These are phyloP conservation scores for rat (Rattus norvegicus) DNA, from an alignment of 2,113 vertebrate genomes.

Conservation along the genomic window GRCr8 NC_086034.1:58708501-58709000, in stretches of 20 bases:
- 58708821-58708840: neutral
- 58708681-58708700: neutral
- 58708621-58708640: neutral
- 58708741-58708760: neutral
- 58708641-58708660: neutral
- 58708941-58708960: neutral
- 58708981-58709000: neutral
- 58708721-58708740: neutral
- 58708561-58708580: neutral
- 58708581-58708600: neutral
- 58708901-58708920: neutral
- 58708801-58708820: neutral
- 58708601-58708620: neutral
- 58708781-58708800: neutral
- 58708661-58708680: neutral
- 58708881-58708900: neutral
- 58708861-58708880: neutral
- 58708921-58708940: neutral
- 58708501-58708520: neutral
- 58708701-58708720: neutral
- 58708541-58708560: neutral
- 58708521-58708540: neutral
- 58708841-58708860: neutral
- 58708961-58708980: slow-evolving; percentile 1
- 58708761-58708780: neutral